Base-by-base conservation (phyloP, 1,140 invertebrate species). In the Orius laevigatus region DNA sequence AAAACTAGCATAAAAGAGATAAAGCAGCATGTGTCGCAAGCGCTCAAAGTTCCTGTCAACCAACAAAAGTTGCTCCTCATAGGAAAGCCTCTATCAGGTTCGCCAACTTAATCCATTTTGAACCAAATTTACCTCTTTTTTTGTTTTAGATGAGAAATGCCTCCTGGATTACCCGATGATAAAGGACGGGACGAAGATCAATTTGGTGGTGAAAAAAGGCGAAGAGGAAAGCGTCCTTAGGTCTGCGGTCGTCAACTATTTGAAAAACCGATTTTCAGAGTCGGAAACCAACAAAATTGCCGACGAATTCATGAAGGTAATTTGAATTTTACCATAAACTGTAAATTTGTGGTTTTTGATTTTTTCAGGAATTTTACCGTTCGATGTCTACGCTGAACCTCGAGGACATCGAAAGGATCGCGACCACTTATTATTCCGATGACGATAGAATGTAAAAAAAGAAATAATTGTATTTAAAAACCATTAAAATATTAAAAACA, bases 291-390 rank as follows among this genome's bases (percentile, higher is more conserved):
- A 49, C 10, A 57, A 55, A 42, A 53, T 58, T 10, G 49, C 54
- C 14, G 56, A 58, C 45, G 57, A 58, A 52, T 58, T 57, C 34
- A 57, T 57, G 43, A 58, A 56, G 51, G 55, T 56, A 50, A 34
- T 4, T 8, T 19, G 36, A 12, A 20, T 32, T 11, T 45, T 8
- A 45, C 6, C 5, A 41, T 10, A 15, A n/a, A 9, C 31, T 45
- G 8, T 8, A 45, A 45, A 32, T 25, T n/a, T 9, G 10, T n/a
- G 3, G 25, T 25, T 25, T 25, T 4, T 25, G 3, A 8, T 25
- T 43, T 39, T 45, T 47, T n/a, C 34, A 56, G 52, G 57, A 58
- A 48, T 58, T 58, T 48, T 46, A 57, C 34, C 46, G 56, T 16
- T 54, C 54, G 2, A 50, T 56, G 33, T 50, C 56, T 11, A 54